Percentiles rank a stretch among this genome's conserved stretches.
Evolutionary conservation across 2,113 vertebrate genomes (phyloP).

Genomic region (Phalacrocorax carbo): DNA sequence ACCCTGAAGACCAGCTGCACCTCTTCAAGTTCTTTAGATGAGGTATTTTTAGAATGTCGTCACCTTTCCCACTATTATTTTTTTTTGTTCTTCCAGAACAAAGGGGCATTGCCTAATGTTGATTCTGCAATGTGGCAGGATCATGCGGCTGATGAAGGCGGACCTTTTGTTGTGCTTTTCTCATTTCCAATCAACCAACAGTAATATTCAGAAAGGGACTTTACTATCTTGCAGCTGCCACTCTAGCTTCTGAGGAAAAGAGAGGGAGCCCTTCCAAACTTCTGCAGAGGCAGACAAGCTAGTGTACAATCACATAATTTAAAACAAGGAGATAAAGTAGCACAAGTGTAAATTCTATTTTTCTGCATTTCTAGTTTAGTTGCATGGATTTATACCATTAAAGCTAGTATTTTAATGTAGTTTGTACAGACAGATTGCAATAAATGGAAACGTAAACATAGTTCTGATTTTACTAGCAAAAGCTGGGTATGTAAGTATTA

Average conservation of each 20-base stretch:
- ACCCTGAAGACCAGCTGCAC: neutral
- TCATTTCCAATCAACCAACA: neutral
- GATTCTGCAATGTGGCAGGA: neutral
- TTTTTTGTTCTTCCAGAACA: neutral
- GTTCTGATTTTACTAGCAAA: neutral
- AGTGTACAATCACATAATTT: neutral
- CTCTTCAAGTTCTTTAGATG: neutral
- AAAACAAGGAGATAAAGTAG: neutral
- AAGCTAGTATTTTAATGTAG: neutral
- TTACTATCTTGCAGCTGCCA: neutral
- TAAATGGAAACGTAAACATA: neutral
- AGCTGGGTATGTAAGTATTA: neutral
- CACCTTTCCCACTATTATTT: neutral
- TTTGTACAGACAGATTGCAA: neutral
- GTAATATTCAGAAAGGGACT: neutral
- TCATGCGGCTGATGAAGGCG: neutral
- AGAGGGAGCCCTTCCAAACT: neutral
- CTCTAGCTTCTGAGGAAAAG: neutral
- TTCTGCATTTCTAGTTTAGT: neutral
- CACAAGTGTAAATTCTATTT: neutral
- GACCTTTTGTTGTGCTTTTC: neutral
- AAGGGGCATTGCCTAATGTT: neutral
- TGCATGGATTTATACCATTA: neutral
- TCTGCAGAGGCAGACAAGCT: neutral
- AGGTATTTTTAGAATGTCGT: neutral